Base-by-base conservation (phyloP, 2,888 invertebrate species). In the Sarcophaga subvicina region DNA sequence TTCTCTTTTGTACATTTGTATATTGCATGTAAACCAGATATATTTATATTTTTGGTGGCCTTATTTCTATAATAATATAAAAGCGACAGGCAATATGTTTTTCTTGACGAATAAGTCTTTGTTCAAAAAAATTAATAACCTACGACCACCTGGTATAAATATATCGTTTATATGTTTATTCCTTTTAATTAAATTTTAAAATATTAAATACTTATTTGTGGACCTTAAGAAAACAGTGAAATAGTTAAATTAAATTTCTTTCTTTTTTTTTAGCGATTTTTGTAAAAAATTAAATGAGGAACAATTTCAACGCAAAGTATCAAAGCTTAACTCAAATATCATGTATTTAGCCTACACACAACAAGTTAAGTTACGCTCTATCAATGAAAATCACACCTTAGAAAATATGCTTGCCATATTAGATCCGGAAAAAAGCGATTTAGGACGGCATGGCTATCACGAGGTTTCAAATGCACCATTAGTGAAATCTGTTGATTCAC, bases 301-400 rank as follows among this genome's bases (percentile, higher is more conserved):
- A 90, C 96, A 96, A 91, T 97, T 98, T 93, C 94, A 95, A 89
- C 95, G 95, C 89, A 95, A 96, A 93, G 96, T 97, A 82, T 96
- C 96, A 67, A 95, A 96, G 86, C 95, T 98, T 88, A 97, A 97
- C 94, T 96, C 96, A 90, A 97, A 97, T 91, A 95, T 97, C 85
- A 94, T 97, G 90, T 96, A 96, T 93, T 93, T 97, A 89, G 97
- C 97, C 92, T 96, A 96, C 90, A 95, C 96, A 10, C 97, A 97
- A 93, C 96, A 96, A 89, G 96, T 97, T 20, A 94, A 96, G 90
- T 93, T 95, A 84, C 94, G 94, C 47, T 93, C 94, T 25, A 92
- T 97, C 87, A 95, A 95, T 90, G 95, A 96, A 20, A 94, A 95
- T 90, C 95, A 96, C 90, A 96, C 97, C 10, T 94, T 97, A 89